Conservation (phyloP, 2,888 invertebrate genomes). For the Actias luna region DNA sequence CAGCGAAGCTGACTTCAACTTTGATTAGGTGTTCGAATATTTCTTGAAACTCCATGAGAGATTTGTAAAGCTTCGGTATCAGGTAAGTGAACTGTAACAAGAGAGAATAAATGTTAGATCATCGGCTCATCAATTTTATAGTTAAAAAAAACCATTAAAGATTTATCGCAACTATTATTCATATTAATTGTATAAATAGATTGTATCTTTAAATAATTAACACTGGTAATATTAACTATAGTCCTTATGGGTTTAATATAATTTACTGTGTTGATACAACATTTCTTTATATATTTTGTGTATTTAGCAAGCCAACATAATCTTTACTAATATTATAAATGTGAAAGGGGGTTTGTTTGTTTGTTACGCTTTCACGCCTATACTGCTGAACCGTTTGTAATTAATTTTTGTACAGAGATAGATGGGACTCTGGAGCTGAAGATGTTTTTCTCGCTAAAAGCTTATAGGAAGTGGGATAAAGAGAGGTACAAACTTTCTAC, state of each 20-base stretch:
- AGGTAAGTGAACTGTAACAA: slow-evolving; percentile 81
- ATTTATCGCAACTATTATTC: slow-evolving; percentile 3
- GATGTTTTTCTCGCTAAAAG: too few relatives aligned
- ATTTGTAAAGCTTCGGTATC: slow-evolving; percentile 81
- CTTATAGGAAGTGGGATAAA: too few relatives aligned
- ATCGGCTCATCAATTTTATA: slow-evolving; percentile 4
- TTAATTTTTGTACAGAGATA: too few relatives aligned
- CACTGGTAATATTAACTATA: background rate
- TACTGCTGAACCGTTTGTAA: too few relatives aligned
- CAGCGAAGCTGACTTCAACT: slow-evolving; percentile 62
- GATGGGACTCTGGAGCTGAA: too few relatives aligned
- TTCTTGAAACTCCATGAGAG: slow-evolving; percentile 60
- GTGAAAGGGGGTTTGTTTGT: too few relatives aligned
- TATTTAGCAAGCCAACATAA: too few relatives aligned
- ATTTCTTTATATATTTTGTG: too few relatives aligned
- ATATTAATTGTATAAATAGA: slow-evolving; percentile 9
- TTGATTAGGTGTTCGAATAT: slow-evolving; percentile 61
- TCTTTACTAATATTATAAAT: too few relatives aligned
- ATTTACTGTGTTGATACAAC: too few relatives aligned
- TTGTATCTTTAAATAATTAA: slow-evolving; percentile 12
- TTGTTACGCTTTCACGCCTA: too few relatives aligned
- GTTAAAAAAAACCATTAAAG: slow-evolving; percentile 6
- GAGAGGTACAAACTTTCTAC: too few relatives aligned
- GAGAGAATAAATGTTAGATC: slow-evolving; percentile 16
- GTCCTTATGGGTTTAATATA: background rate